Evolutionary conservation across 1,140 invertebrate species (phyloP), one percentile per base, ranked within the genome.

Genomic region (Solen grandis): DNA sequence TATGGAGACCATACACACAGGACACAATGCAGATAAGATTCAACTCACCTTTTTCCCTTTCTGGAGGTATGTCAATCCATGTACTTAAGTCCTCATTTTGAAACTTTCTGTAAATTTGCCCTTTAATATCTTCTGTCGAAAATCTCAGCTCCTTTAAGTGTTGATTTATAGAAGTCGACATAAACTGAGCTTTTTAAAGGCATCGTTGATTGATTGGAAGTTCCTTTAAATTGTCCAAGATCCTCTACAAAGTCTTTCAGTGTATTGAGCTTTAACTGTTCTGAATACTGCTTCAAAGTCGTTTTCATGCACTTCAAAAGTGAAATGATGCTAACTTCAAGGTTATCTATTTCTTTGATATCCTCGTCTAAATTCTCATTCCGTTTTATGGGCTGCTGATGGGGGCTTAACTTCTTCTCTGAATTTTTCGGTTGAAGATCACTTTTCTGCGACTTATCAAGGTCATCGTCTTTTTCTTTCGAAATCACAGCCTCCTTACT

Each of bases 1-100:
- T n/a, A n/a, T n/a, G n/a, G n/a, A n/a, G n/a, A n/a, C n/a, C n/a
- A n/a, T n/a, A n/a, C n/a, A n/a, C n/a, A n/a, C n/a, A n/a, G n/a
- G n/a, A n/a, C n/a, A n/a, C n/a, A n/a, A n/a, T n/a, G n/a, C n/a
- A n/a, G n/a, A n/a, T n/a, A n/a, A n/a, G n/a, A n/a, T n/a, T n/a
- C n/a, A n/a, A n/a, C n/a, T n/a, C 65, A 76, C 73, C 73, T 54
- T 76, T 76, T 22, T 76, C 59, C 35, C 65, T 31, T 41, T 76
- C 73, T 3, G 31, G 38, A 29, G 59, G 10, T 46, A 46, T 16
- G 36, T 76, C 73, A 22, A 76, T 36, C 73, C 73, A 76, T 2
- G 73, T 63, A 35, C 46, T 76, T 1, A 76, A 35, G 31, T 76
- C 73, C 46, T 76, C 73, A 46, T 76, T 55, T 31, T 76, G 73